Conservation (phyloP, 2,888 invertebrate species). For the Slavum lentiscoides region DNA sequence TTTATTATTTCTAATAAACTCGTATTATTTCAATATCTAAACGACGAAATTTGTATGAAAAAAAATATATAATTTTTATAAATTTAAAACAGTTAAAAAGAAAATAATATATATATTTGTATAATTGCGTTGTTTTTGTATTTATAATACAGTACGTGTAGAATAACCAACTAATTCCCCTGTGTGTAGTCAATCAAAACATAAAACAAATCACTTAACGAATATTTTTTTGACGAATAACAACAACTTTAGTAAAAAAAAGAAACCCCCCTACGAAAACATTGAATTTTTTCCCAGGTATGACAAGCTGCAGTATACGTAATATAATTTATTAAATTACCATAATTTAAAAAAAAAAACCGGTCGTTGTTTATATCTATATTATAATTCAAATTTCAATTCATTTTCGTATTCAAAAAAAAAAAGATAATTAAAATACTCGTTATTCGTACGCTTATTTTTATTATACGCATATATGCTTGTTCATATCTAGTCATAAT, state of each 20-base stretch:
- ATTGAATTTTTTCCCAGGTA: neutral
- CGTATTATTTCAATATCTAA: neutral
- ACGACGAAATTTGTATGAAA: neutral
- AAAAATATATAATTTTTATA: slow-evolving; percentile 8
- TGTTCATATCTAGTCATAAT: too few relatives aligned
- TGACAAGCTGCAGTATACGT: neutral
- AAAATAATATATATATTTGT: neutral
- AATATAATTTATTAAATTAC: neutral
- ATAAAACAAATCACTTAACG: neutral
- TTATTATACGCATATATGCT: too few relatives aligned
- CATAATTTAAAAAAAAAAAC: neutral
- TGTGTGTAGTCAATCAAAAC: neutral
- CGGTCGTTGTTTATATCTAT: neutral
- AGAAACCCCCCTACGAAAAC: too few relatives aligned
- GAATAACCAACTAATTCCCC: neutral
- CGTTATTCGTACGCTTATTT: too few relatives aligned
- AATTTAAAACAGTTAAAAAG: neutral
- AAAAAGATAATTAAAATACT: too few relatives aligned
- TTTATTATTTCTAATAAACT: slow-evolving; percentile 11
- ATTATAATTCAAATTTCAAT: neutral
- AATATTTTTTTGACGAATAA: neutral
- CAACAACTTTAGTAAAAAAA: neutral
- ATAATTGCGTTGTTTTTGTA: neutral
- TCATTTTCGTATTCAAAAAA: too few relatives aligned
- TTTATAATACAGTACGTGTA: neutral